Evolutionary conservation across 2,797 vertebrate genomes (phyloP).

Genomic region (Silurus aristotelis): DNA sequence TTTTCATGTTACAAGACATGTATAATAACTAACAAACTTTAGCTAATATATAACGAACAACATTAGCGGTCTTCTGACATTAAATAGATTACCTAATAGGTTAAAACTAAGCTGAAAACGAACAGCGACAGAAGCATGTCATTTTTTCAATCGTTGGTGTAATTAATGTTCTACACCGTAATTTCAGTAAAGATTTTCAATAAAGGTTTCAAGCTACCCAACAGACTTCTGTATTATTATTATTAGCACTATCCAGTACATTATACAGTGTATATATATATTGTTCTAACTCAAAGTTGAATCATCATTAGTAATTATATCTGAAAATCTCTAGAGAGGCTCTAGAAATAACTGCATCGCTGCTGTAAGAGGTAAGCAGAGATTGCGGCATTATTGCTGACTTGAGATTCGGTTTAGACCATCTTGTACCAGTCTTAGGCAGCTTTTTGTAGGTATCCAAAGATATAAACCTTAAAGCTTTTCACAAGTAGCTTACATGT

Average conservation of each 20-base stretch:
- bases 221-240: neutral
- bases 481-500: slow-evolving; percentile 21
- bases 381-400: neutral
- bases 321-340: neutral
- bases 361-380: neutral
- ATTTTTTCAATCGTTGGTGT: neutral
- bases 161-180: neutral
- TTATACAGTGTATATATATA: neutral
- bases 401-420: neutral
- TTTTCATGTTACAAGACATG: neutral
- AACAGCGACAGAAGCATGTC: neutral
- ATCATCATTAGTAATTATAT: neutral
- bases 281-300: neutral
- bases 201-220: neutral
- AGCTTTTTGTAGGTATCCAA: neutral
- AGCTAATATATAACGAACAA: neutral
- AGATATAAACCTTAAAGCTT: neutral
- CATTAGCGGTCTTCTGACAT: neutral
- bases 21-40: neutral
- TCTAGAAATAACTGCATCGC: neutral
- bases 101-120: neutral
- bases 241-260: neutral
- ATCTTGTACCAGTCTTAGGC: neutral
- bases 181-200: neutral
- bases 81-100: neutral